Percentiles rank a stretch among this genome's conserved stretches.
Evolutionary conservation across 1,140 invertebrate genomes (phyloP).

Genomic region (Pentalonia nigronervosa): DNA sequence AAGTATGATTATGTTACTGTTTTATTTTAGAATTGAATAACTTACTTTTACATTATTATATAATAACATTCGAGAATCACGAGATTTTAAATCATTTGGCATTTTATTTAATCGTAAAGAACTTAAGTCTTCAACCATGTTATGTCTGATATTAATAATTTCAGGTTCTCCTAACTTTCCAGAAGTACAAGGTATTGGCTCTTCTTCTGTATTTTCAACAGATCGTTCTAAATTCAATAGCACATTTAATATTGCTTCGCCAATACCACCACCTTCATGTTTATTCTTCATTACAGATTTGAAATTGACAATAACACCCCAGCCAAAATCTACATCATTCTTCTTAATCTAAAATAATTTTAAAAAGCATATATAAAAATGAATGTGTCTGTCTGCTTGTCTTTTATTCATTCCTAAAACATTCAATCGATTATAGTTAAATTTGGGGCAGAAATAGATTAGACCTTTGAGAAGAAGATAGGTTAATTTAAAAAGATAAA

Average conservation of each 20-base stretch:
- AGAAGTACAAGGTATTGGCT: conserved; percentile 72
- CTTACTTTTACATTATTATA: conserved; percentile 50
- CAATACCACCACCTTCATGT: conserved; percentile 68
- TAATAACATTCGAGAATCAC: conserved; percentile 34
- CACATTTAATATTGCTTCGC: conserved; percentile 44
- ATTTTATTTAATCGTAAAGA: conserved; percentile 85
- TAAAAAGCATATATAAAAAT: neutral
- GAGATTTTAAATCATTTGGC: conserved; percentile 81
- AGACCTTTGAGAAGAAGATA: too few relatives aligned
- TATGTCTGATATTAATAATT: conserved; percentile 85
- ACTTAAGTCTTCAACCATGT: conserved; percentile 86
- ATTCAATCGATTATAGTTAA: too few relatives aligned
- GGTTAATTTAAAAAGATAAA: too few relatives aligned
- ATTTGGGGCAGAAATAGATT: too few relatives aligned
- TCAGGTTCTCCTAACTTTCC: conserved; percentile 83
- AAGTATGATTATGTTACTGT: neutral
- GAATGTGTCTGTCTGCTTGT: too few relatives aligned
- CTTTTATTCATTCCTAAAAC: too few relatives aligned
- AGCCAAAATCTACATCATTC: conserved; percentile 88
- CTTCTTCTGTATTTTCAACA: conserved; percentile 59
- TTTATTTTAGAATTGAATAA: neutral
- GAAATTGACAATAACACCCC: conserved; percentile 95
- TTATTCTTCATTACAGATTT: conserved; percentile 72
- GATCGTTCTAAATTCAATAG: conserved; percentile 39
- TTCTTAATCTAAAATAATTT: conserved; percentile 76